Evolutionary conservation across 2,888 invertebrate genomes (phyloP).

Genomic region (Eubasilissa splendida): DNA sequence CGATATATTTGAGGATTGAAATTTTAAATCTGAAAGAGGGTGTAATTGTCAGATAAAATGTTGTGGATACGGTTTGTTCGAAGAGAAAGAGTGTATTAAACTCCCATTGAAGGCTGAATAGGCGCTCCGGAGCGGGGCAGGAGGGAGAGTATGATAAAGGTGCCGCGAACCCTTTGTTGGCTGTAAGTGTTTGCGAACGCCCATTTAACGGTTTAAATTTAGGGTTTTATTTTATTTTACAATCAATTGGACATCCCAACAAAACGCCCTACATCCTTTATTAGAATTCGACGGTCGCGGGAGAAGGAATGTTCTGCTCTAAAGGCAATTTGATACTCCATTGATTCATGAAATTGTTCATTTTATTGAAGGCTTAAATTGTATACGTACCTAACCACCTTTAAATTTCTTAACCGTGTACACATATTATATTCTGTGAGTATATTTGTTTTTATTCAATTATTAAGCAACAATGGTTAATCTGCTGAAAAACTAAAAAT

Average conservation of each 20-base stretch:
- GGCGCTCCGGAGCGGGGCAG: conserved; percentile 35
- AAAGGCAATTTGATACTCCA: conserved; percentile 29
- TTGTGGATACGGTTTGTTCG: conserved; percentile 39
- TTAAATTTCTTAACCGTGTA: no score
- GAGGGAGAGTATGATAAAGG: conserved; percentile 42
- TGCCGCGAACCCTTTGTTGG: conserved; percentile 49
- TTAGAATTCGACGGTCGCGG: conserved; percentile 23
- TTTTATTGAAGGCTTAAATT: neutral
- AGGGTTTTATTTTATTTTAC: conserved; percentile 49
- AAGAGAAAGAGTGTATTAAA: conserved; percentile 57
- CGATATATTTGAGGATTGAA: conserved; percentile 5
- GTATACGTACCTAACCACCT: no score
- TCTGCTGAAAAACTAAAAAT: no score
- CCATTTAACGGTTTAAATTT: conserved; percentile 53
- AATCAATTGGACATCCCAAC: conserved; percentile 56
- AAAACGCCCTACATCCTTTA: conserved; percentile 57
- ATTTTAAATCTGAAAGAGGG: conserved; percentile 28
- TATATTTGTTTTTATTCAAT: no score
- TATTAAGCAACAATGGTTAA: no score
- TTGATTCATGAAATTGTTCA: conserved; percentile 11
- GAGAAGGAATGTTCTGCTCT: conserved; percentile 25
- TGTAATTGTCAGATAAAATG: conserved; percentile 35
- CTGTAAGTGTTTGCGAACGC: conserved; percentile 53
- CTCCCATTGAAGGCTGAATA: conserved; percentile 44
- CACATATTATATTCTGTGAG: no score